Conservation (phyloP, 1,140 invertebrate genomes). For the Augochlora pura region DNA sequence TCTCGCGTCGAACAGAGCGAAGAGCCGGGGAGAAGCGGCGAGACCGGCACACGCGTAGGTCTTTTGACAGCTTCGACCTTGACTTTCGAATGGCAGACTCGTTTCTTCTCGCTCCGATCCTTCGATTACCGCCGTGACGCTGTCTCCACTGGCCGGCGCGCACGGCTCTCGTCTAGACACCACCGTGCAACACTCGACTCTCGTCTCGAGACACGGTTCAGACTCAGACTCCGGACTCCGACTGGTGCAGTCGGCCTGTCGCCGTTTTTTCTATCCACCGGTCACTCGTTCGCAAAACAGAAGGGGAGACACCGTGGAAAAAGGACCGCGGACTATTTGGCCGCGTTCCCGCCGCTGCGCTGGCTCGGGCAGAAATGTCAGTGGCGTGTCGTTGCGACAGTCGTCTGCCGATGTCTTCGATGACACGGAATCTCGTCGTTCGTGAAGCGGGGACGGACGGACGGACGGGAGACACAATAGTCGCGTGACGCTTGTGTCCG, state of each 20-base stretch:
- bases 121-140: background rate
- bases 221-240: background rate
- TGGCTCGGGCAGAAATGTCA: slow-evolving; percentile 47
- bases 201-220: background rate
- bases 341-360: slow-evolving; percentile 43
- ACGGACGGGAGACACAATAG: background rate
- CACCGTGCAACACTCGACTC: background rate
- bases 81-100: slow-evolving; percentile 46
- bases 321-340: slow-evolving; percentile 33
- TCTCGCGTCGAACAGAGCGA: no score
- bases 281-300: background rate
- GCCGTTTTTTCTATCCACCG: slow-evolving; percentile 11
- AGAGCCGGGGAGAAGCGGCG: background rate
- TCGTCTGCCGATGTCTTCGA: slow-evolving; percentile 11
- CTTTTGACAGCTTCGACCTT: slow-evolving; percentile 61
- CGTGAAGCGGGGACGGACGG: background rate
- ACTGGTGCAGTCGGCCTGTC: slow-evolving; percentile 34
- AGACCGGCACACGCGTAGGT: slow-evolving; percentile 43
- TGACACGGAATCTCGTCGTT: slow-evolving; percentile 9
- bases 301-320: background rate
- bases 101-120: slow-evolving; percentile 4
- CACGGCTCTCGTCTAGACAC: background rate
- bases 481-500: no score
- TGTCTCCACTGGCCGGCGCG: background rate
- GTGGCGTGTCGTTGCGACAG: slow-evolving; percentile 32